Base-by-base conservation (phyloP, 2,888 invertebrate species). In the Dicycla oo region DNA sequence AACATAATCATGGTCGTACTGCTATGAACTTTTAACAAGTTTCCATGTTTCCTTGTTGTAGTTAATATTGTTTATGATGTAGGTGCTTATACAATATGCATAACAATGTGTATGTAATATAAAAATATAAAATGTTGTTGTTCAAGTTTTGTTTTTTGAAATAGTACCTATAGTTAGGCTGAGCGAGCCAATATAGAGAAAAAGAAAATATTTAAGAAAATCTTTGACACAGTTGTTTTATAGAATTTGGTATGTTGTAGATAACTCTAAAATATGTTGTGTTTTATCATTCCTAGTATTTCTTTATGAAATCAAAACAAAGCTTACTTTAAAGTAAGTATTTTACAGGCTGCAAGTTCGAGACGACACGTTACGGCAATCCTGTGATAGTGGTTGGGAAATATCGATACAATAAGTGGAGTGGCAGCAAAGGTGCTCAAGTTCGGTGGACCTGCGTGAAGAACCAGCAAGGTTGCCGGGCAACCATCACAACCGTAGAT, bases 361-460 rank as follows among this genome's bases (percentile, higher is more conserved):
- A 89, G 62, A 87, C 57, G 34, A 91, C 94, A 4, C 91, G 94
- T 8, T 93, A 70, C 62, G 95, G 94, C 1, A 94, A 94, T 69
- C 95, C 94, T 3, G 94, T 94, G 45, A 90, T 95, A 54, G 88
- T 91, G 8, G 77, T 90, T 13, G 91, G 90, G 0, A 74, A 73
- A 26, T 88, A 91, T 64, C 82, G 88, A 10, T 91, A 82, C 73
- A 87, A 89, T 69, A 88, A 84, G 66, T 87, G 86, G 85, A 82
- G 83, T 47, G 81, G 87, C 26, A 82, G 85, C 72, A 84, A 65
- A 63, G 90, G 89, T 3, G 73, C 81, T 7, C 84, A 83, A 49
- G 79, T 78, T 1, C 74, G 89, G 11, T 92, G 92, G 92, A 82
- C 83, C 10, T 92, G 92, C 72, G 80, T 80, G 53, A 90, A 87